Conservation (phyloP, 2,888 invertebrate genomes). For the Pollenia griseotomentosa region DNA sequence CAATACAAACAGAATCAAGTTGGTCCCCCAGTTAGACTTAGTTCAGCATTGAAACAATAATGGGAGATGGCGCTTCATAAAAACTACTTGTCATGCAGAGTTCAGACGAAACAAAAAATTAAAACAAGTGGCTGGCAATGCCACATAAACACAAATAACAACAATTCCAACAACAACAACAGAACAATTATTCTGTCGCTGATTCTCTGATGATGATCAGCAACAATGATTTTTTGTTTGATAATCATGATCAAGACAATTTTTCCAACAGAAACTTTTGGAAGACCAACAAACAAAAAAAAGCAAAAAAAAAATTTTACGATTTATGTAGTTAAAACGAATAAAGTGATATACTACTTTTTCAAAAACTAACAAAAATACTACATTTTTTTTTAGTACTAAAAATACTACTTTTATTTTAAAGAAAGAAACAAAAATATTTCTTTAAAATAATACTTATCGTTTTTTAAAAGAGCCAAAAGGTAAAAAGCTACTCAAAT, state of each 20-base stretch:
- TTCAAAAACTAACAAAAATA: too few species aligned
- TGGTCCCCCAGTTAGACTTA: neutral
- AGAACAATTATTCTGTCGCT: slow-evolving; percentile 23
- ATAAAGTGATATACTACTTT: neutral
- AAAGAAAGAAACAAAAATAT: too few species aligned
- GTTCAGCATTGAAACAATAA: slow-evolving; percentile 37
- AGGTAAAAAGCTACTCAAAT: too few species aligned
- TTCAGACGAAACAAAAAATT: slow-evolving; percentile 13
- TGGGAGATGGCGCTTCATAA: slow-evolving; percentile 51
- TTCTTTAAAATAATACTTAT: too few species aligned
- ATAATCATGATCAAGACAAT: slow-evolving; percentile 39
- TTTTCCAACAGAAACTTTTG: slow-evolving; percentile 6
- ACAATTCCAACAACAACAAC: neutral
- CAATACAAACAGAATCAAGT: slow-evolving; percentile 2
- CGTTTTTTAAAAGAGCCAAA: too few species aligned
- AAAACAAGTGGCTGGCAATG: slow-evolving; percentile 48
- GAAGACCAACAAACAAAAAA: slow-evolving; percentile 15
- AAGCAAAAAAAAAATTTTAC: too few species aligned
- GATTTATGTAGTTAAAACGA: neutral
- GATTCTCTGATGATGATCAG: slow-evolving; percentile 18
- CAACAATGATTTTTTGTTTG: slow-evolving; percentile 5
- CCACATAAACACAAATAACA: slow-evolving; percentile 31
- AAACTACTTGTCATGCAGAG: slow-evolving; percentile 58
- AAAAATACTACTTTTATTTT: too few species aligned
- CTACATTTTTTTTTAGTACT: too few species aligned